Base-by-base conservation (phyloP, 2,113 vertebrate genomes). In the Damaliscus lunatus region DNA sequence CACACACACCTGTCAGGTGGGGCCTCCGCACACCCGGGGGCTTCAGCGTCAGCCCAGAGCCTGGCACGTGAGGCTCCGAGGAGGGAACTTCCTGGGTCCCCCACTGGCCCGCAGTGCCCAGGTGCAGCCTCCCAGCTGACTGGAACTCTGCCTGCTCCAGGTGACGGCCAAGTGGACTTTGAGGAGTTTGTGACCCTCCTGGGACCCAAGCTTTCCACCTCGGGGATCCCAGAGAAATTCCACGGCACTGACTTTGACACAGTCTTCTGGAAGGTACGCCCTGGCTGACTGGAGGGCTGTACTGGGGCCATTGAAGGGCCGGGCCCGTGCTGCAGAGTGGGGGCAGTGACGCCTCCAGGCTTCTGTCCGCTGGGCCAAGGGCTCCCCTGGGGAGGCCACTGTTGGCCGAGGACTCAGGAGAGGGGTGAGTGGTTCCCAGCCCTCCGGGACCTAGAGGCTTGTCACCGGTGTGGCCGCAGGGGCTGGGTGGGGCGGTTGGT, bases 111-210 rank as follows among this genome's bases (percentile, higher is more conserved):
- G 15, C 25, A 19, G 46, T 33, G 5, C 82, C 55, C 50, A 8
- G 71, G 10, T 36, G 48, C 16, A 13, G 57, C 7, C 23, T 48
- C 40, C 48, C n/a, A 2, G 5, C 57, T 86, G 31, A 93, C 6
- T 31, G 52, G 80, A 77, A 48, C 78, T 96, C 33, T 89, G 91
- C 85, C 82, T 12, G 1, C 81, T 48, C 17, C 98, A 99, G 99
- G 99, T 2, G 99, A 99, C 0, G 99, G 99, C 48, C 99, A 99
- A 98, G 99, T 99, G 98, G 99, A 99, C 98, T 99, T 99, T 7
- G 99, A 99, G 97, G 99, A 99, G 98, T 99, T 99, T 67, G 99
- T 99, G 97, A 99, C 99, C 4, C 98, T 99, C 53, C 98, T 99
- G 96, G 99, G 99, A 57, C 99, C 99, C 87, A 99, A 99, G 98